phyloP scores from a whole-genome alignment of 2,113 vertebrate species.

The Octodon degus region DNA sequence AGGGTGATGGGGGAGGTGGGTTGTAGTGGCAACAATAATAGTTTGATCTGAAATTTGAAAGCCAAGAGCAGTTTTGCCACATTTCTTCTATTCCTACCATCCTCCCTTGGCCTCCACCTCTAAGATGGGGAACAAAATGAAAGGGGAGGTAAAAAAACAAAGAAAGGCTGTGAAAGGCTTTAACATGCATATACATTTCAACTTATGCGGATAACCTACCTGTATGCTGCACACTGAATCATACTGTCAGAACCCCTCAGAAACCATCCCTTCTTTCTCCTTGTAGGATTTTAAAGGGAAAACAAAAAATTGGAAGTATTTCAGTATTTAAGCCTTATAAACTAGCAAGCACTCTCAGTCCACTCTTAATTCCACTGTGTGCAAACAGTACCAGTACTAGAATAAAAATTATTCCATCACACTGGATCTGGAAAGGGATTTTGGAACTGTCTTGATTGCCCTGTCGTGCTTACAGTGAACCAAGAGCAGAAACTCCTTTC shows the following conservation, averaged over 20 bases:
- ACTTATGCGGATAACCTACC: slow-evolving; percentile 85
- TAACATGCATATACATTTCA: slow-evolving; percentile 60
- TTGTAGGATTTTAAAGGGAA: slow-evolving; percentile 74
- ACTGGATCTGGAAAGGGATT: neutral
- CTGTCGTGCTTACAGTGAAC: slow-evolving; percentile 57
- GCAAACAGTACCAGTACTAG: slow-evolving; percentile 15
- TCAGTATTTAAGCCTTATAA: slow-evolving; percentile 12
- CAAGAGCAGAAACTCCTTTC: slow-evolving; percentile 73
- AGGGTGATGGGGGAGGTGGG: neutral
- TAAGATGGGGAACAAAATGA: neutral
- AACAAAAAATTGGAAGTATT: slow-evolving; percentile 45
- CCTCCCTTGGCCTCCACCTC: slow-evolving; percentile 60
- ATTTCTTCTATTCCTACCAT: slow-evolving; percentile 68
- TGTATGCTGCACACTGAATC: slow-evolving; percentile 80
- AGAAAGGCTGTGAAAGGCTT: slow-evolving; percentile 53
- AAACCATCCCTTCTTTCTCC: slow-evolving; percentile 72
- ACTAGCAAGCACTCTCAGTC: slow-evolving; percentile 70
- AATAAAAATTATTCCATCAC: neutral
- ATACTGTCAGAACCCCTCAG: slow-evolving; percentile 67
- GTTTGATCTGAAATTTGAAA: slow-evolving; percentile 79
- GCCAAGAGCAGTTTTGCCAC: slow-evolving; percentile 74
- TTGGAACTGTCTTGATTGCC: slow-evolving; percentile 48
- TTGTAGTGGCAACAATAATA: neutral
- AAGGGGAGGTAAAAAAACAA: neutral
- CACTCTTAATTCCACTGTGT: slow-evolving; percentile 60